These are phyloP conservation scores for Acrocephalus kingi DNA, from an alignment of 2,113 vertebrate genomes.

Conservation along the genomic window DNA sequence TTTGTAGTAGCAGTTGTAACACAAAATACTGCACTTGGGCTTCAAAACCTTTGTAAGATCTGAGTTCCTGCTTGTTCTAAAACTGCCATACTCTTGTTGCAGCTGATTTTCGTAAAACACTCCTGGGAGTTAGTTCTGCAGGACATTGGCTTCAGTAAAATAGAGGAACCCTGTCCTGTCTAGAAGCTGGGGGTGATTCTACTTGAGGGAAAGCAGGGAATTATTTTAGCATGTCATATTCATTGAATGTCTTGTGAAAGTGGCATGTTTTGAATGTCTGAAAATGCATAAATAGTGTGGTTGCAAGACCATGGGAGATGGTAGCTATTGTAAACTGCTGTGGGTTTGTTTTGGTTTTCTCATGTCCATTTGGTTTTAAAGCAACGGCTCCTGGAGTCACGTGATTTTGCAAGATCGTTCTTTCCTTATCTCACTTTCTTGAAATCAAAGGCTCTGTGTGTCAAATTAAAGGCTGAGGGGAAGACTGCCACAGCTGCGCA, in stretches of 20 bases:
- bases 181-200: not conserved
- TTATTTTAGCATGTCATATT: not conserved
- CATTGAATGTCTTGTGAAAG: not conserved
- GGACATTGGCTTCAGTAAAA: not conserved
- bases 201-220: not conserved
- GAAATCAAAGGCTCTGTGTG: not conserved
- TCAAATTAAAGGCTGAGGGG: not conserved
- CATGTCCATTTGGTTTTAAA: not conserved
- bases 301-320: not conserved
- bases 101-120: not conserved
- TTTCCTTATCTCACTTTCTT: not conserved
- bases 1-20: not conserved
- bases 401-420: not conserved
- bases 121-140: not conserved
- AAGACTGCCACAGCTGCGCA: not conserved
- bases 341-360: not conserved
- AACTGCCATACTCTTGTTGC: not conserved
- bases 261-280: not conserved
- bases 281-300: not conserved
- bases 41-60: not conserved
- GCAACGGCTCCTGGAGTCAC: not conserved
- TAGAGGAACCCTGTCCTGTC: not conserved
- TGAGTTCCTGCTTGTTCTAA: not conserved
- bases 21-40: not conserved
- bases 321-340: not conserved